Conservation (phyloP, 2,113 vertebrate species). For the Xenus cinereus region DNA sequence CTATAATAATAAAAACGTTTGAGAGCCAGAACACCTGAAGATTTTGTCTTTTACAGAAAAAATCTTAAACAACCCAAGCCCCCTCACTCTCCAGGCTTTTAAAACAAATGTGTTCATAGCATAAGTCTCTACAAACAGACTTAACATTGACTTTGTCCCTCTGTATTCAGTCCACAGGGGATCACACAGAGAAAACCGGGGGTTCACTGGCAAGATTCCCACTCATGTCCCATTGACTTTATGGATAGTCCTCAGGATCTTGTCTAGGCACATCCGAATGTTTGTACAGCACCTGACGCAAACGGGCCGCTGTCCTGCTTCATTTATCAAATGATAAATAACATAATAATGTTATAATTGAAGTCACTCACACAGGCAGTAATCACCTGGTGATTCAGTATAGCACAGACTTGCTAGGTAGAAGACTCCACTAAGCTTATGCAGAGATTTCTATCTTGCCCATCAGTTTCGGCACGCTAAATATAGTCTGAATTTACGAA, state of each 20-base stretch:
- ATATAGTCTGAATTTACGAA: slow-evolving; percentile 5
- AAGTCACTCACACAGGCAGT: slow-evolving; percentile 20
- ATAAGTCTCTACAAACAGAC: background rate
- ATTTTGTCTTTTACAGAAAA: background rate
- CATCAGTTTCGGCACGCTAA: background rate
- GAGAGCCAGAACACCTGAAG: background rate
- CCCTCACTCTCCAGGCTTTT: background rate
- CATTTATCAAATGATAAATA: slow-evolving; percentile 51
- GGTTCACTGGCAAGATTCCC: background rate
- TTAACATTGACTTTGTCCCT: background rate
- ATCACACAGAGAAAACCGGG: accelerated
- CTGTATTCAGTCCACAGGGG: background rate
- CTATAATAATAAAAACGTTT: background rate
- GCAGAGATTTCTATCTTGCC: slow-evolving; percentile 30
- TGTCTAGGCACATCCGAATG: background rate
- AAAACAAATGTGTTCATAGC: background rate
- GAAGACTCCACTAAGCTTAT: slow-evolving; percentile 19
- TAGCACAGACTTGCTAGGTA: background rate
- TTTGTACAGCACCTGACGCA: background rate
- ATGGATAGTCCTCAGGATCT: background rate
- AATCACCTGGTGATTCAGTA: slow-evolving; percentile 26
- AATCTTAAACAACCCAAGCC: background rate
- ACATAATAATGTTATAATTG: background rate
- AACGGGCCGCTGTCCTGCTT: background rate
- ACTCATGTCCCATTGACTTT: background rate